Evolutionary conservation across 2,113 vertebrate genomes (phyloP).

Genomic region (Rhagologus leucostigma): DNA sequence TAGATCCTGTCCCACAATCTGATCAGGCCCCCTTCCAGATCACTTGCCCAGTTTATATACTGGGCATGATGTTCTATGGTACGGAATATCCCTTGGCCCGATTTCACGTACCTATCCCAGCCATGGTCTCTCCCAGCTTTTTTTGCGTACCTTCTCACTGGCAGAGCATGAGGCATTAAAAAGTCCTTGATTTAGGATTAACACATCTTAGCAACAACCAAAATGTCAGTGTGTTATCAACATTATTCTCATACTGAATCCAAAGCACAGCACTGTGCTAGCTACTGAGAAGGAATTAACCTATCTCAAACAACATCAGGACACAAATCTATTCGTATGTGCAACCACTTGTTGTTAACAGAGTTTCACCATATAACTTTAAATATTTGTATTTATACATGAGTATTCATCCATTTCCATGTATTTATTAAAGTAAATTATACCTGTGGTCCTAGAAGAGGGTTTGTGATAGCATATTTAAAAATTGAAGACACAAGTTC

Average conservation of each 20-base stretch:
- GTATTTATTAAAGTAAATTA: background rate
- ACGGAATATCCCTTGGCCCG: rapidly evolving
- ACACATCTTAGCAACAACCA: background rate
- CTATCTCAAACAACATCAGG: background rate
- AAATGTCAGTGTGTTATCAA: background rate
- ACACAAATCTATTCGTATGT: background rate
- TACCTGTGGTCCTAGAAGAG: background rate
- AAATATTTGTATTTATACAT: background rate
- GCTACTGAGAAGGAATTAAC: background rate
- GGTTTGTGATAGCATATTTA: background rate
- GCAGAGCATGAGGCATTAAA: background rate
- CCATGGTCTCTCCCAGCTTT: background rate
- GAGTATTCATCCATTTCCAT: background rate
- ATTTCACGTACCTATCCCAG: background rate
- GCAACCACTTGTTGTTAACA: background rate
- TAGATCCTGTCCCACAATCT: background rate
- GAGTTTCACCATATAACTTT: background rate
- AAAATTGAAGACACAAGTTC: background rate
- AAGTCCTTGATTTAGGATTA: background rate
- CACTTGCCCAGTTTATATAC: background rate
- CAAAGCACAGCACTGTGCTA: background rate
- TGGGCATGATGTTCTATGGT: background rate
- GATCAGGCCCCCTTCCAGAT: background rate
- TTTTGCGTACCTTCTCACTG: background rate
- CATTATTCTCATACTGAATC: background rate